Conservation (phyloP, 2,888 invertebrate genomes). For the Orthosia incerta region DNA sequence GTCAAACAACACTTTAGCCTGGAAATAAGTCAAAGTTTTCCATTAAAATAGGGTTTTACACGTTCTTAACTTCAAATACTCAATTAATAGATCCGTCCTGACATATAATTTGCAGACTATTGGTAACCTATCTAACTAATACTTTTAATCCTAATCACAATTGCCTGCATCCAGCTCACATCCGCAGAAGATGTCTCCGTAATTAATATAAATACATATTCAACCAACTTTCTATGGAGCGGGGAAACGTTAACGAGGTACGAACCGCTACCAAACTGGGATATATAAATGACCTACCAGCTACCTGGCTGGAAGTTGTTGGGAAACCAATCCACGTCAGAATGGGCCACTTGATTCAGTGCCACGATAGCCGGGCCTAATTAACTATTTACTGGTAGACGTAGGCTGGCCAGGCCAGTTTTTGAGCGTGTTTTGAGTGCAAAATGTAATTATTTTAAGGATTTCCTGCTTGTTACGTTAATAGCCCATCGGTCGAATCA, state of each 20-base stretch:
- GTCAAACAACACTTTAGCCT: too few relatives aligned
- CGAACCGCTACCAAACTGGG: slow-evolving; percentile 70
- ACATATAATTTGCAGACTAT: not conserved
- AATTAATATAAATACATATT: slow-evolving; percentile 55
- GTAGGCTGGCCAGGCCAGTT: slow-evolving; percentile 24
- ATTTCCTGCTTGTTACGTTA: slow-evolving; percentile 40
- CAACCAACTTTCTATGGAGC: slow-evolving; percentile 60
- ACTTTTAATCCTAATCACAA: slow-evolving; percentile 2
- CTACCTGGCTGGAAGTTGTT: slow-evolving; percentile 39
- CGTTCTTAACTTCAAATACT: too few relatives aligned
- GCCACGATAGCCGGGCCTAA: slow-evolving; percentile 53
- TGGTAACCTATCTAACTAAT: not conserved
- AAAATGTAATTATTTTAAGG: slow-evolving; percentile 41
- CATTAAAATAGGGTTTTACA: too few relatives aligned
- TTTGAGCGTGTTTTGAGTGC: slow-evolving; percentile 24
- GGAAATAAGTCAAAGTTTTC: too few relatives aligned
- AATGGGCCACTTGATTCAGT: slow-evolving; percentile 50
- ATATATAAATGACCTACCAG: slow-evolving; percentile 66
- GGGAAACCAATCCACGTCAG: slow-evolving; percentile 55
- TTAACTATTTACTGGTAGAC: slow-evolving; percentile 52
- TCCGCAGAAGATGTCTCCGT: slow-evolving; percentile 36
- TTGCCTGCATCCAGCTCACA: slow-evolving; percentile 15
- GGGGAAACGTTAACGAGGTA: slow-evolving; percentile 64
- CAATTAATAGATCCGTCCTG: too few relatives aligned
- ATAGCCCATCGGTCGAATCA: not conserved